Percentiles rank a stretch among this genome's conserved stretches.
Conservation (phyloP, 2,113 vertebrate species). For the Artemisiospiza belli region DNA sequence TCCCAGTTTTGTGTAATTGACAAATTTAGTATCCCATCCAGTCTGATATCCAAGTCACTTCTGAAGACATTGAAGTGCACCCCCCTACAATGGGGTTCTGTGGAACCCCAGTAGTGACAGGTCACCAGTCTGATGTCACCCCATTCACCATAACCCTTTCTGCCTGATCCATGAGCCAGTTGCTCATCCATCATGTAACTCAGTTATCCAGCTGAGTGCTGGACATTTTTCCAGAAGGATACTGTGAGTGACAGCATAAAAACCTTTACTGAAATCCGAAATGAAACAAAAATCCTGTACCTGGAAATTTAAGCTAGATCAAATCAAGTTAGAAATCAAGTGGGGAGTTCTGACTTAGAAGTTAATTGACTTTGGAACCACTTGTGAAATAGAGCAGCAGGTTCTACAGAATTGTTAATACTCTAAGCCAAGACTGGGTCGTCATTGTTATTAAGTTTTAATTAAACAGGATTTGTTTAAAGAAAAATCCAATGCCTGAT, state of each 20-base stretch:
- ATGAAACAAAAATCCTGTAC: not conserved
- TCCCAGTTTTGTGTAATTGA: not conserved
- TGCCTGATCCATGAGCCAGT: not conserved
- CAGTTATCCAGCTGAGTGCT: not conserved
- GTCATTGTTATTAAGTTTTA: not conserved
- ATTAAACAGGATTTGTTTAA: not conserved
- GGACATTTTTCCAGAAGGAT: not conserved
- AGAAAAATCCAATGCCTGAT: not conserved
- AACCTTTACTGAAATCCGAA: not conserved
- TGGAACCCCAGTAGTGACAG: not conserved
- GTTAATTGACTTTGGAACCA: not conserved
- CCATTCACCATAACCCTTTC: not conserved
- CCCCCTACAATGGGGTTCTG: not conserved
- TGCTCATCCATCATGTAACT: not conserved
- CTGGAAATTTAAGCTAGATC: not conserved
- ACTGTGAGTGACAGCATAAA: not conserved
- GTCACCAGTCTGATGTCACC: not conserved
- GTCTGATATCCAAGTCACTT: not conserved
- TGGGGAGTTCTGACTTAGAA: not conserved
- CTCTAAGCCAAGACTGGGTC: not conserved
- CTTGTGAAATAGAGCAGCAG: not conserved
- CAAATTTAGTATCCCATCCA: no score
- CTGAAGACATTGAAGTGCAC: not conserved
- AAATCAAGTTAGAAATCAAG: not conserved
- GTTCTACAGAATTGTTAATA: not conserved